Evolutionary conservation across 2,113 vertebrate species (phyloP).

Genomic region (Mellivora capensis): DNA sequence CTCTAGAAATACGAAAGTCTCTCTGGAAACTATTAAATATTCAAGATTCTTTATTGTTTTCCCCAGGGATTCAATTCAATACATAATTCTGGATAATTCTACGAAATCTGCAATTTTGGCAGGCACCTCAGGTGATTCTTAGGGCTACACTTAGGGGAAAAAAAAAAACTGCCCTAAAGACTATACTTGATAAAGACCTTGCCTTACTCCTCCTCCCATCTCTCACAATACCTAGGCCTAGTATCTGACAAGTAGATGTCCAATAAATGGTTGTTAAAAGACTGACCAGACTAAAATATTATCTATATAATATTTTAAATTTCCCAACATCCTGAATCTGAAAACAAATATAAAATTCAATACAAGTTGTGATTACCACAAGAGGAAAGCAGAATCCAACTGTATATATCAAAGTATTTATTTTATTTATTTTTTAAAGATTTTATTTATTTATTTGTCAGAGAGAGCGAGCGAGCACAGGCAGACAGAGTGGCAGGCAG

Average conservation of each 20-base stretch:
- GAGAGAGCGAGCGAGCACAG: no score
- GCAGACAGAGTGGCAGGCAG: no score
- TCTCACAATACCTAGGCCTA: neutral
- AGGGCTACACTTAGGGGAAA: neutral
- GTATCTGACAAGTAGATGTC: neutral
- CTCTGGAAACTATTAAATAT: neutral
- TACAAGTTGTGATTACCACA: neutral
- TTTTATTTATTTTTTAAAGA: no score
- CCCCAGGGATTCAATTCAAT: neutral
- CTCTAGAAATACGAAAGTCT: neutral
- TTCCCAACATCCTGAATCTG: neutral
- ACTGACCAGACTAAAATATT: neutral
- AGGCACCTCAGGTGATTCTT: neutral
- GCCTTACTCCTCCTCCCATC: neutral
- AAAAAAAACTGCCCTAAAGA: neutral
- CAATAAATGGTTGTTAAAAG: neutral
- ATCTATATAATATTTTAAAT: conserved; percentile 3
- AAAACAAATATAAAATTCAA: conserved; percentile 28
- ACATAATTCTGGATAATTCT: neutral
- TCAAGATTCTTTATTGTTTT: neutral
- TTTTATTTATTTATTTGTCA: no score
- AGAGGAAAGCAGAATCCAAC: neutral
- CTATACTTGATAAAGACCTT: neutral
- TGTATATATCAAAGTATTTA: neutral
- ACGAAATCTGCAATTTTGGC: conserved; percentile 1